Conservation (phyloP, 2,113 vertebrate species). For the Bujurquina vittata region DNA sequence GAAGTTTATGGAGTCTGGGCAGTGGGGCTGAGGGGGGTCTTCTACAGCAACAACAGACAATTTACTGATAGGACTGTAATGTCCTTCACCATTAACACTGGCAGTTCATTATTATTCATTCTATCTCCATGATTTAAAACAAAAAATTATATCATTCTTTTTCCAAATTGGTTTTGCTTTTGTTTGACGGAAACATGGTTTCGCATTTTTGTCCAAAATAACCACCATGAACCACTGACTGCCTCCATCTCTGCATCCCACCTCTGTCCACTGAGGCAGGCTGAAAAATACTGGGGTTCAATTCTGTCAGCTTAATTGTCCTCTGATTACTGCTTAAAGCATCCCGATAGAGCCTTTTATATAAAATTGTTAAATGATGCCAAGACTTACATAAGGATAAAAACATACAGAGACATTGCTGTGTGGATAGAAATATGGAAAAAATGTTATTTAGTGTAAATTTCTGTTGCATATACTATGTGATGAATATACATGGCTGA, state of each 20-base stretch:
- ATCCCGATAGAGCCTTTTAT: neutral
- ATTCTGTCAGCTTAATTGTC: conserved; percentile 13
- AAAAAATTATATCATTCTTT: conserved; percentile 38
- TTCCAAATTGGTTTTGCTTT: conserved; percentile 47
- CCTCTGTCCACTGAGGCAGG: neutral
- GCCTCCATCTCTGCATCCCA: conserved; percentile 41
- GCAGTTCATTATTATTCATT: conserved; percentile 24
- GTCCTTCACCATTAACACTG: conserved; percentile 15
- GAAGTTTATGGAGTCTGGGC: neutral
- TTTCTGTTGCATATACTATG: neutral
- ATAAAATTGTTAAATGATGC: neutral
- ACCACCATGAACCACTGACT: conserved; percentile 30
- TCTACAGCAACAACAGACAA: conserved; percentile 18
- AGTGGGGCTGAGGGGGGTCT: neutral
- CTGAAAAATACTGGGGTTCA: conserved; percentile 25
- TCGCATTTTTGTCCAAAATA: conserved; percentile 43
- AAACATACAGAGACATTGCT: neutral
- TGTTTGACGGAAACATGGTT: conserved; percentile 43
- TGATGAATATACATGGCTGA: no score
- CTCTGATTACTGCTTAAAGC: conserved; percentile 17
- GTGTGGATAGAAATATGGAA: neutral
- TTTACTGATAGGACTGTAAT: conserved; percentile 44
- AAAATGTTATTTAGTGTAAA: neutral
- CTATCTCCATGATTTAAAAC: conserved; percentile 10
- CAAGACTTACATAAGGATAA: neutral